Evolutionary conservation across 2,888 invertebrate species (phyloP).

Genomic region (Cheilosia soror): DNA sequence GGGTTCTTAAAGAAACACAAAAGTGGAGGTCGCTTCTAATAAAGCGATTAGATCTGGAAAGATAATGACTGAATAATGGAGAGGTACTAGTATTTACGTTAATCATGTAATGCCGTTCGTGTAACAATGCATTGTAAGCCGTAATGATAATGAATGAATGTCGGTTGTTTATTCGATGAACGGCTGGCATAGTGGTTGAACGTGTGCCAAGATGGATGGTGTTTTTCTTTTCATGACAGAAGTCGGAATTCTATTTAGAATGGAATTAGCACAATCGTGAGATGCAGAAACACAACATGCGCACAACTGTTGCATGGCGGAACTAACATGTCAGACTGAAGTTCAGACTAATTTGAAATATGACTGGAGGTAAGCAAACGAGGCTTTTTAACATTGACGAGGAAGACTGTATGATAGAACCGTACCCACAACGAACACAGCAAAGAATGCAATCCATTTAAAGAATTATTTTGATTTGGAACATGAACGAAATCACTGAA

Average conservation of each 20-base stretch:
- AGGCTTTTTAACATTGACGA: too few relatives aligned
- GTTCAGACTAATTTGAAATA: too few relatives aligned
- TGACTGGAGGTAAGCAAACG: background rate
- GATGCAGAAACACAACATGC: background rate
- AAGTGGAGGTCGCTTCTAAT: slow-evolving; percentile 49
- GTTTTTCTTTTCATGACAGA: background rate
- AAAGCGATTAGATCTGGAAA: slow-evolving; percentile 53
- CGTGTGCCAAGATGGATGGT: slow-evolving; percentile 49
- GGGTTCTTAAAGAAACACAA: slow-evolving; percentile 32
- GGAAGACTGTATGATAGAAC: too few relatives aligned
- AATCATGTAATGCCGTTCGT: slow-evolving; percentile 52
- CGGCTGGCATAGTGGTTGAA: slow-evolving; percentile 30
- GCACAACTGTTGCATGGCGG: too few relatives aligned
- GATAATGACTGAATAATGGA: slow-evolving; percentile 33
- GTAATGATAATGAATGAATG: slow-evolving; percentile 32
- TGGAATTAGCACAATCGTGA: slow-evolving; percentile 1
- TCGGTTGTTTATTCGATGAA: slow-evolving; percentile 12
- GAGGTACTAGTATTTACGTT: slow-evolving; percentile 32
- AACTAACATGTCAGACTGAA: too few relatives aligned
- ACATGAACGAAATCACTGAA: too few relatives aligned
- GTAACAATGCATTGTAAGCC: slow-evolving; percentile 44
- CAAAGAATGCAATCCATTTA: too few relatives aligned
- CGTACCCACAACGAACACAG: too few relatives aligned
- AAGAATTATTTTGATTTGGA: too few relatives aligned
- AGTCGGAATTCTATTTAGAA: slow-evolving; percentile 1